A percentile compares a stretch with the other conserved stretches of the same genome.
Evolutionary conservation across 1,140 invertebrate species (phyloP).

Genomic region (Bactericera cockerelli): DNA sequence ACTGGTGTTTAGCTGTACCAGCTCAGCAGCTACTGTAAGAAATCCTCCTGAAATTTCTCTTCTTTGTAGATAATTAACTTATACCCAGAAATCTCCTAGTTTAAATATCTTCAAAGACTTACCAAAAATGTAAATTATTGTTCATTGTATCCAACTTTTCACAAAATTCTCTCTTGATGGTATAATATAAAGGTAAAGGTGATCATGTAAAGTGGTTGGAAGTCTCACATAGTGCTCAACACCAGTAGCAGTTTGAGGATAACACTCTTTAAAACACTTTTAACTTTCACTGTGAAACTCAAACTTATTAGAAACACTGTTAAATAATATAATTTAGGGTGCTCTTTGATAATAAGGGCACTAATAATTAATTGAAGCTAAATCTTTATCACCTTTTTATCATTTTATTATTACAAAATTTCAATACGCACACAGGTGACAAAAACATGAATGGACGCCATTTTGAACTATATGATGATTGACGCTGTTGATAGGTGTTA

Average conservation of each 20-base stretch:
- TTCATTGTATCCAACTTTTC: constrained; percentile 12
- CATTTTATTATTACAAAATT: background rate
- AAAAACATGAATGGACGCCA: constrained; percentile 20
- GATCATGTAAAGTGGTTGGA: no score
- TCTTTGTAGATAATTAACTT: no score
- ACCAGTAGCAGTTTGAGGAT: constrained; percentile 8
- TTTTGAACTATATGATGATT: constrained; percentile 26
- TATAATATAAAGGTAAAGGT: no score
- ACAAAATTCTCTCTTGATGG: no score
- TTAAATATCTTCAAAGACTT: no score
- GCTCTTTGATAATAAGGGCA: background rate
- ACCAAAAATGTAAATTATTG: no score
- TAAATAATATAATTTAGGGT: constrained; percentile 2
- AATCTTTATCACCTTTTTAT: constrained; percentile 11
- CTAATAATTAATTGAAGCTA: constrained; percentile 5
- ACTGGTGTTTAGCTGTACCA: no score
- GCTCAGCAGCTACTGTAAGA: no score
- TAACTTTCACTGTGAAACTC: background rate
- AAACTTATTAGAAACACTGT: background rate
- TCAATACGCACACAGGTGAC: background rate
- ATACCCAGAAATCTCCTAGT: no score
- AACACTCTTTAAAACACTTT: constrained; percentile 4
- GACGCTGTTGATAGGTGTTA: constrained; percentile 23
- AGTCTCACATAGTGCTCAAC: constrained; percentile 4
- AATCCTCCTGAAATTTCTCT: no score